Conservation (phyloP, 2,797 vertebrate genomes). For the Gadopsis bispinosus region DNA sequence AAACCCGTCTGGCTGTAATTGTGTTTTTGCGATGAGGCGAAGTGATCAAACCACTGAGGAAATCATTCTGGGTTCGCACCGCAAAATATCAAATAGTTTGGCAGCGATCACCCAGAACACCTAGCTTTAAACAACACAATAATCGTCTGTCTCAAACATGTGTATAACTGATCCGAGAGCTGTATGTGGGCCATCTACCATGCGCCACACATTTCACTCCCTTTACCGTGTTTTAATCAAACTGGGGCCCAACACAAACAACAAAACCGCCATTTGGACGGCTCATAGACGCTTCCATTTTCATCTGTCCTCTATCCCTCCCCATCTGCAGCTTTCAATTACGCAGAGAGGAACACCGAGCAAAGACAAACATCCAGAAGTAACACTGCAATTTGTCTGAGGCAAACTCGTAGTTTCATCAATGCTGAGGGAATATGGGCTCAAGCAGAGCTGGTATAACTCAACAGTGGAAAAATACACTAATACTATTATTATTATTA, state of each 20-base stretch:
- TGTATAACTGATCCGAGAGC: constrained; percentile 48
- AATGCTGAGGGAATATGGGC: not conserved
- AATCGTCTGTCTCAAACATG: constrained; percentile 44
- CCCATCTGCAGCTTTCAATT: constrained; percentile 63
- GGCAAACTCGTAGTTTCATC: not conserved
- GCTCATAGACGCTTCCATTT: constrained; percentile 41
- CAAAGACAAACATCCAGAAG: constrained; percentile 45
- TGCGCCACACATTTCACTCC: constrained; percentile 16
- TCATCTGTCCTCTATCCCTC: constrained; percentile 48
- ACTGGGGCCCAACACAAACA: constrained; percentile 41
- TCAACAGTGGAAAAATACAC: not conserved
- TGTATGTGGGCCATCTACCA: not conserved
- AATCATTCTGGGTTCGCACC: constrained; percentile 49
- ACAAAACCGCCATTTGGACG: constrained; percentile 59
- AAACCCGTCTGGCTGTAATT: constrained; percentile 53
- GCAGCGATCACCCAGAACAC: constrained; percentile 43
- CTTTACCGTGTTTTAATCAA: constrained; percentile 56
- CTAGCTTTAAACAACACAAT: constrained; percentile 45
- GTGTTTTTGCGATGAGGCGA: constrained; percentile 48
- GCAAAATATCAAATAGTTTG: constrained; percentile 50
- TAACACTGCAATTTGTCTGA: constrained; percentile 3
- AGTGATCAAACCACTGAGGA: constrained; percentile 59
- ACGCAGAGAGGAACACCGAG: constrained; percentile 19
- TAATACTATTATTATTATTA: not conserved
- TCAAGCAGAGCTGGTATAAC: not conserved